Conservation (phyloP, 1,140 invertebrate genomes). For the Brachionus asplanchnoidis region DNA sequence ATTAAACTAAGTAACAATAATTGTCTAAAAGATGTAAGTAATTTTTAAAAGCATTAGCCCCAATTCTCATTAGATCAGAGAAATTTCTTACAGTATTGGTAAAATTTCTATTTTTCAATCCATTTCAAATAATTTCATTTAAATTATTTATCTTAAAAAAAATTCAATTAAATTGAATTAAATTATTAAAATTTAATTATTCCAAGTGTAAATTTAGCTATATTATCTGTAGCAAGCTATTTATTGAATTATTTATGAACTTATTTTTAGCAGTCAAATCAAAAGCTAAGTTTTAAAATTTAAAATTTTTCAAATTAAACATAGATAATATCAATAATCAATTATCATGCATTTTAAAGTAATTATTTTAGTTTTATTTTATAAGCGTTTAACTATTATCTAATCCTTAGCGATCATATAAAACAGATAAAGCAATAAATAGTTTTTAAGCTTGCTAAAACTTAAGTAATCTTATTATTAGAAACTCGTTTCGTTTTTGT, state of each 20-base stretch:
- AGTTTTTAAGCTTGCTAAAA: not conserved
- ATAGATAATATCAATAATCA: slow-evolving; percentile 20
- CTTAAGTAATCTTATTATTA: not conserved
- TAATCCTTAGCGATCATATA: not conserved
- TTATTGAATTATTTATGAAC: not conserved
- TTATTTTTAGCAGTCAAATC: not conserved
- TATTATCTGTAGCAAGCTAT: not conserved
- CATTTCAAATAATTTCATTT: not conserved
- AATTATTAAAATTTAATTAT: not conserved
- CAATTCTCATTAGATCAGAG: not conserved
- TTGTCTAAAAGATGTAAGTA: not conserved
- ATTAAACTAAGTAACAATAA: not conserved
- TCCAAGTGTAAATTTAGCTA: not conserved
- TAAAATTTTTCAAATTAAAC: not conserved
- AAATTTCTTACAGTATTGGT: not conserved
- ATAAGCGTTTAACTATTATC: not conserved
- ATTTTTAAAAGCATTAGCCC: not conserved
- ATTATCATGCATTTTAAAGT: not conserved
- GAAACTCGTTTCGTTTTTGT: not conserved
- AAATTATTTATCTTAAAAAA: not conserved
- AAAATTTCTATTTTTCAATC: not conserved
- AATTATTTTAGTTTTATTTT: not conserved
- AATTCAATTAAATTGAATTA: not conserved
- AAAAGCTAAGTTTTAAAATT: not conserved
- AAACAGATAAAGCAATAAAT: not conserved